phyloP scores from a whole-genome alignment of 2,797 vertebrate genomes.

The Cyprinodon diabolis region DNA sequence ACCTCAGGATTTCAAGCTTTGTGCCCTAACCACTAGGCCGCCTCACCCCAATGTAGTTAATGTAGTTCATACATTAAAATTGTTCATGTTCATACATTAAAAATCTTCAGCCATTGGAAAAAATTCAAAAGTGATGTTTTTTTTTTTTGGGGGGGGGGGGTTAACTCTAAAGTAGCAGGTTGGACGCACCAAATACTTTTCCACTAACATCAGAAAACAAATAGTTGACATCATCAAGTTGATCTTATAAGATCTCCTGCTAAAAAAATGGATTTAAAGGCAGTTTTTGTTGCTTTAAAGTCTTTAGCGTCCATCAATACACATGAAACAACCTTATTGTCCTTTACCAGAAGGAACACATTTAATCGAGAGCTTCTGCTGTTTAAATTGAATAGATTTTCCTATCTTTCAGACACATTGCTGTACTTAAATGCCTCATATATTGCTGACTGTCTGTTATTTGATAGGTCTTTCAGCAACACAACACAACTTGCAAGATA shows the following conservation, averaged over 20 bases:
- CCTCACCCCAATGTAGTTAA: too few relatives aligned
- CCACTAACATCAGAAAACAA: slow-evolving; percentile 26
- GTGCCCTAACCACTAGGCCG: too few relatives aligned
- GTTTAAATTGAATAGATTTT: background rate
- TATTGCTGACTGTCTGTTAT: background rate
- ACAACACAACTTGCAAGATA: slow-evolving; percentile 11
- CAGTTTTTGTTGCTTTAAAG: background rate
- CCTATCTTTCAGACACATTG: background rate
- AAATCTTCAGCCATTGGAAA: background rate
- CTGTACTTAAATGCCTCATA: background rate
- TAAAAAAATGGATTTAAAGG: background rate
- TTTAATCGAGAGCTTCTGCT: background rate
- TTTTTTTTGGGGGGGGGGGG: background rate
- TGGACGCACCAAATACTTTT: slow-evolving; percentile 3
- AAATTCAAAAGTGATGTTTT: slow-evolving; percentile 3
- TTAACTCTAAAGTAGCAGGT: slow-evolving; percentile 38
- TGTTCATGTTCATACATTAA: slow-evolving; percentile 1
- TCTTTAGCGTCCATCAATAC: background rate
- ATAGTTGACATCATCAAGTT: slow-evolving; percentile 40
- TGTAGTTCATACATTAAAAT: too few relatives aligned
- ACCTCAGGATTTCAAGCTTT: too few relatives aligned
- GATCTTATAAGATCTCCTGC: slow-evolving; percentile 22
- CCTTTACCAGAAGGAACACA: background rate
- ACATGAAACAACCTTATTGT: background rate
- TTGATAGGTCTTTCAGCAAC: background rate